A percentile compares a stretch with the other conserved stretches of the same genome.
Evolutionary conservation across 2,888 invertebrate species (phyloP).

Genomic region (Sympetrum striolatum): DNA sequence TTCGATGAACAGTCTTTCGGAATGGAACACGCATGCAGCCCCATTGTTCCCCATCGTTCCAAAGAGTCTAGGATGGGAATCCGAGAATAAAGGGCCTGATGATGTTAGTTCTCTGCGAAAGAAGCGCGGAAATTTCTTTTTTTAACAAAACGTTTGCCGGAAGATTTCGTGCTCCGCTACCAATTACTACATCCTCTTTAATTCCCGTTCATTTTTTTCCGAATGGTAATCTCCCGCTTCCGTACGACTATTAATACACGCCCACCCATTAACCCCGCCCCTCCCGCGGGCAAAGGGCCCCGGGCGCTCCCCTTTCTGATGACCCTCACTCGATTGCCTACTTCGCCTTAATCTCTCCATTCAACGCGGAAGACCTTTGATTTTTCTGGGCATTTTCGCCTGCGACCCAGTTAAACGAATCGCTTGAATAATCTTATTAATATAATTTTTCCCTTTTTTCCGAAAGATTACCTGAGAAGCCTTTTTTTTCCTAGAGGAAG

Average conservation of each 20-base stretch:
- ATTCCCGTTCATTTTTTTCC: not conserved
- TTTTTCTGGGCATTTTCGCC: not conserved
- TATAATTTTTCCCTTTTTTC: not conserved
- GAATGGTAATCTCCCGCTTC: not conserved
- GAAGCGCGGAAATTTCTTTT: not conserved
- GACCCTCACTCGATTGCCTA: not conserved
- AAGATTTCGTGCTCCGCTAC: not conserved
- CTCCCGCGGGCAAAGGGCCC: not conserved
- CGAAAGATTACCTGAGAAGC: not conserved
- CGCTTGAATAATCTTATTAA: not conserved
- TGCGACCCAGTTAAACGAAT: not conserved
- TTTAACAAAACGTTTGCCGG: not conserved
- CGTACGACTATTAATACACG: not conserved
- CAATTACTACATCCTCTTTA: not conserved
- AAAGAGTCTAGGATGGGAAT: not conserved
- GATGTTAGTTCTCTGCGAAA: not conserved
- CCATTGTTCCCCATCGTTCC: no score
- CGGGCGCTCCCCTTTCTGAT: not conserved
- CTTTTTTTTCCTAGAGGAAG: not conserved
- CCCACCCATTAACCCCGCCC: not conserved
- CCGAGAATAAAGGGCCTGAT: not conserved
- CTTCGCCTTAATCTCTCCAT: not conserved
- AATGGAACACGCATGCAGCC: no score
- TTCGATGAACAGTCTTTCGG: no score
- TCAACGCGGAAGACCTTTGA: constrained; percentile 28